Percentiles rank a stretch among this genome's conserved stretches.
Conservation (phyloP, 2,888 invertebrate species). For the Trissolcus brochymenae region DNA sequence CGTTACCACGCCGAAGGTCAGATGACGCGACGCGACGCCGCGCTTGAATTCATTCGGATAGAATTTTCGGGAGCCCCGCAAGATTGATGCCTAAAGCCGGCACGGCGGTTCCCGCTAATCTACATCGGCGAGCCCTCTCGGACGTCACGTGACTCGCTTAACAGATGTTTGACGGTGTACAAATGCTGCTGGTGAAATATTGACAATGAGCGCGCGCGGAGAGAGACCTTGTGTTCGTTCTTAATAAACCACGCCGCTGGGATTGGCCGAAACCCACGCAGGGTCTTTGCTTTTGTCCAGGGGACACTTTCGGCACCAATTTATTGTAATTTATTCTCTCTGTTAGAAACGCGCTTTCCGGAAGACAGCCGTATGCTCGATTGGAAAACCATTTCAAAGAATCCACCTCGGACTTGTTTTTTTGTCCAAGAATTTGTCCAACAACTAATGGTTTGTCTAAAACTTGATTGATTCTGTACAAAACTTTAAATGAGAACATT, state of each 20-base stretch:
- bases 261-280: neutral
- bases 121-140: conserved; percentile 12
- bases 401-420: neutral
- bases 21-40: neutral
- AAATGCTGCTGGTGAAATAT: conserved; percentile 31
- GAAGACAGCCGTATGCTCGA: neutral
- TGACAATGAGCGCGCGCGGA: conserved; percentile 28
- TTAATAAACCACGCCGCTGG: conserved; percentile 18
- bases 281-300: conserved; percentile 20
- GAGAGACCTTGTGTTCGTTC: conserved; percentile 18
- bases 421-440: too few relatives aligned
- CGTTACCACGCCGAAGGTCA: neutral
- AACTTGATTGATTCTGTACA: neutral
- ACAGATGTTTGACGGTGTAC: conserved; percentile 37
- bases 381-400: conserved; percentile 8
- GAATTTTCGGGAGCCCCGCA: neutral
- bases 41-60: neutral
- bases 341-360: neutral
- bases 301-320: conserved; percentile 8
- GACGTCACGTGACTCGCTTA: conserved; percentile 16
- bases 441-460: too few relatives aligned
- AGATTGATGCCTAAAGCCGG: neutral
- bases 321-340: conserved; percentile 7
- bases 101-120: conserved; percentile 6
- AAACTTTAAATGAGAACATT: too few relatives aligned